phyloP scores from a whole-genome alignment of 2,888 invertebrate species.

The Notocelia uddmanniana region DNA sequence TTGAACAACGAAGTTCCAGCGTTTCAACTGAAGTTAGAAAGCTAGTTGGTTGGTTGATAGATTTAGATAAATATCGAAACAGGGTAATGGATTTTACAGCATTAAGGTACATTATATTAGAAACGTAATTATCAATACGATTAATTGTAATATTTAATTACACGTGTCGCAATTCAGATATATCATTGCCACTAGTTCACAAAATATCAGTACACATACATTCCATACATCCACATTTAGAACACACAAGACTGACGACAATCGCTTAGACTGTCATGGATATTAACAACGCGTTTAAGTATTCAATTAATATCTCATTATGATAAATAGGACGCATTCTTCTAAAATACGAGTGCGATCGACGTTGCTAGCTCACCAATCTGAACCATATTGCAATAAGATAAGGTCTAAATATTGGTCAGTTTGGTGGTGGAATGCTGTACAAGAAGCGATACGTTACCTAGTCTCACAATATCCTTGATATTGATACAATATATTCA shows the following conservation, averaged over 20 bases:
- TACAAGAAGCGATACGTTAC: neutral
- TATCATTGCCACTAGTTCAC: neutral
- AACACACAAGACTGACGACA: neutral
- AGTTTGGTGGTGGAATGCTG: neutral
- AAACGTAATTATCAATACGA: neutral
- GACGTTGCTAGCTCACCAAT: neutral
- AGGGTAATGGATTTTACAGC: no score
- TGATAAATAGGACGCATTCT: slow-evolving; percentile 27
- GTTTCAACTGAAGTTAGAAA: no score
- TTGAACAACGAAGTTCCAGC: no score
- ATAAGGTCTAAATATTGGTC: neutral
- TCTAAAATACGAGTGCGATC: neutral
- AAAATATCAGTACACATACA: neutral
- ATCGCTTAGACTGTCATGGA: neutral
- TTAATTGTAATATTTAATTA: neutral
- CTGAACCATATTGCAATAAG: neutral
- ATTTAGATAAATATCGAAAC: no score
- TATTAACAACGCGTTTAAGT: slow-evolving; percentile 27
- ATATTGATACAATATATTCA: neutral
- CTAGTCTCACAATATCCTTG: neutral
- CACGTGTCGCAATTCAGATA: neutral
- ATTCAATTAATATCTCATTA: slow-evolving; percentile 28
- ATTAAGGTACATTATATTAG: no score
- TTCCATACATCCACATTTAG: neutral
- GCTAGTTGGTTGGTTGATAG: no score